A percentile compares a stretch with the other conserved stretches of the same genome.
Evolutionary conservation across 2,888 invertebrate species (phyloP).

Genomic region (Mythimna ferrago): DNA sequence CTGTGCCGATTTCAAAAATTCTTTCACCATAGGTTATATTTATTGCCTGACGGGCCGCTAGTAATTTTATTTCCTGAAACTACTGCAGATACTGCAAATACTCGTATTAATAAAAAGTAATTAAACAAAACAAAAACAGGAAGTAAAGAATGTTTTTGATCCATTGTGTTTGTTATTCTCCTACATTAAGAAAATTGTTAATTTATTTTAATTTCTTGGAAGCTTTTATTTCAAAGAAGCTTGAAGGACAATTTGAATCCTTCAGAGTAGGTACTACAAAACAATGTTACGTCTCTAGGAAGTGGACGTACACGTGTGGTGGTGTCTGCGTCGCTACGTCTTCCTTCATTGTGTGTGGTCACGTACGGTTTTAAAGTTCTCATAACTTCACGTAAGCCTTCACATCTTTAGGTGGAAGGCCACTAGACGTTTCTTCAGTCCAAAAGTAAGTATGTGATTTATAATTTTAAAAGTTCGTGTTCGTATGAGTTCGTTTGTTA

Average conservation of each 20-base stretch:
- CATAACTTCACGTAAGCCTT: constrained; percentile 21
- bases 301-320: not conserved
- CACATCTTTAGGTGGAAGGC: constrained; percentile 12
- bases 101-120: constrained; percentile 1
- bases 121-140: constrained; percentile 1
- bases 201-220: constrained; percentile 13
- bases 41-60: too few relatives aligned
- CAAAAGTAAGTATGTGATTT: not conserved
- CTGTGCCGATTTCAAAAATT: too few relatives aligned
- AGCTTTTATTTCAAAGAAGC: constrained; percentile 6
- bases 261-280: not conserved
- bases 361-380: constrained; percentile 38
- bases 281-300: constrained; percentile 16
- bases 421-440: not conserved
- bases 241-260: constrained; percentile 4
- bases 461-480: not conserved
- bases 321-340: not conserved
- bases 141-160: not conserved
- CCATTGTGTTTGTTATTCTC: not conserved
- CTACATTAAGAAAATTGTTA: constrained; percentile 13
- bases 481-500: too few relatives aligned
- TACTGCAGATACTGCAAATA: not conserved
- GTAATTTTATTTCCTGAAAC: not conserved
- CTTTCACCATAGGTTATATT: too few relatives aligned
- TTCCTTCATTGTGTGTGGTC: constrained; percentile 45